Base-by-base conservation (phyloP, 64 coral and sea anemone species). In the Pocillopora damicornis region DNA sequence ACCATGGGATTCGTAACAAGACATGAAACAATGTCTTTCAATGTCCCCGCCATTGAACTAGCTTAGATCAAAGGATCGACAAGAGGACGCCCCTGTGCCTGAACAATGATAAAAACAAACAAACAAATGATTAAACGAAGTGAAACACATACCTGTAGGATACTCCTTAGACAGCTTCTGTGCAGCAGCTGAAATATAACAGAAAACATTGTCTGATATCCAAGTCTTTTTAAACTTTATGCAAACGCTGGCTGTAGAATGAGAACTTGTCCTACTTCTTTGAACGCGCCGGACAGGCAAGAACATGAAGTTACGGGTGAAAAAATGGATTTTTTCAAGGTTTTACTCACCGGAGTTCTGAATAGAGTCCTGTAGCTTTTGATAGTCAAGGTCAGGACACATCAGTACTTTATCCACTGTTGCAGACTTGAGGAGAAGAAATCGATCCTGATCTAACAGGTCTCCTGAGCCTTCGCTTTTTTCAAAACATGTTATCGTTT, bases 401-500 rank as follows among this genome's bases (percentile, higher is more conserved):
- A 85, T 85, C 15, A 85, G 22, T 14, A 65, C 16, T 45, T 73
- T 72, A 35, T 85, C 81, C 30, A 85, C 65, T 85, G 72, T 72
- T 9, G 81, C 38, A 68, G 81, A 85, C 38, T 85, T 63, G 37
- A 85, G 20, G 1, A 85, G 65, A 15, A 85, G 35, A 68, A 85
- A 85, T n/a, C 38, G 64, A 22, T 85, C 81, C 22, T 72, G 16
- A 72, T 85, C 81, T 63, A 85, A 57, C 22, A 85, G 42, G 42
- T 12, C 10, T 73, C 81, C 81, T 56, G 65, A 85, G 51, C 64
- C 81, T 71, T 73, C 10, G 20, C 37, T 85, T 23, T 20, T 57
- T 26, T 85, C 81, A 85, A 85, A 85, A 42, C 81, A 85, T 20
- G 18, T 11, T 71, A 85, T 72, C 14, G 71, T 65, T 85, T 85